A percentile compares a stretch with the other conserved stretches of the same genome.
Evolutionary conservation across 2,888 invertebrate species (phyloP).

Genomic region (Patella ulyssiponensis): DNA sequence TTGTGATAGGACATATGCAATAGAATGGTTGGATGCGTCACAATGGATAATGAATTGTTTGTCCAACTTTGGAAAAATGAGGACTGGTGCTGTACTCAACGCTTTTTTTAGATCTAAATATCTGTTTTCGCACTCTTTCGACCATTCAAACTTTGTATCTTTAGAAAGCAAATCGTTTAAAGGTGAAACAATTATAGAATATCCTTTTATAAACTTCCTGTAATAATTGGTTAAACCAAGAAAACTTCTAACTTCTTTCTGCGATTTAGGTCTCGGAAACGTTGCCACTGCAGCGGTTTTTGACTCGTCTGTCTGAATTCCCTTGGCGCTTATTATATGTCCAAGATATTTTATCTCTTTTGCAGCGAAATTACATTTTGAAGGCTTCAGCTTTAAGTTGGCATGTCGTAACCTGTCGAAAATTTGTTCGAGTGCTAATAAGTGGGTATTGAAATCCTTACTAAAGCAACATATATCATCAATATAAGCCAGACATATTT

Average conservation of each 20-base stretch:
- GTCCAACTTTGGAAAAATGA: conserved; percentile 38
- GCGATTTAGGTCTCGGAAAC: conserved; percentile 30
- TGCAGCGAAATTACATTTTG: conserved; percentile 42
- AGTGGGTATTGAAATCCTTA: conserved; percentile 34
- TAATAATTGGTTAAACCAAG: conserved; percentile 39
- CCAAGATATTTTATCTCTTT: conserved; percentile 32
- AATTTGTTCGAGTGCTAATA: conserved; percentile 32
- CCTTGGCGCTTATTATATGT: conserved; percentile 35
- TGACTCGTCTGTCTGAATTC: conserved; percentile 31
- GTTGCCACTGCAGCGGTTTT: conserved; percentile 29
- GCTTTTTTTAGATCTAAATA: conserved; percentile 31
- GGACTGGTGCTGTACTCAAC: conserved; percentile 34
- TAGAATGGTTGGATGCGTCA: conserved; percentile 34
- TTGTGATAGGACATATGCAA: conserved; percentile 38
- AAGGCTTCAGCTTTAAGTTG: conserved; percentile 37
- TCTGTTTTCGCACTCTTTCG: conserved; percentile 26
- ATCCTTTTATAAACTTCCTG: conserved; percentile 36
- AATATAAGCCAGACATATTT: conserved; percentile 40
- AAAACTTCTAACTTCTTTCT: conserved; percentile 31
- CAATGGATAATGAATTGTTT: conserved; percentile 32
- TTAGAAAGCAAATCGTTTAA: conserved; percentile 35
- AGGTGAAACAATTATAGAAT: conserved; percentile 40
- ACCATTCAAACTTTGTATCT: conserved; percentile 38
- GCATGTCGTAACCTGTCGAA: conserved; percentile 40
- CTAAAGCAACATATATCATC: conserved; percentile 45